Evolutionary conservation across 2,888 invertebrate species (phyloP).

Genomic region (Glyphotaelius pellucidus): DNA sequence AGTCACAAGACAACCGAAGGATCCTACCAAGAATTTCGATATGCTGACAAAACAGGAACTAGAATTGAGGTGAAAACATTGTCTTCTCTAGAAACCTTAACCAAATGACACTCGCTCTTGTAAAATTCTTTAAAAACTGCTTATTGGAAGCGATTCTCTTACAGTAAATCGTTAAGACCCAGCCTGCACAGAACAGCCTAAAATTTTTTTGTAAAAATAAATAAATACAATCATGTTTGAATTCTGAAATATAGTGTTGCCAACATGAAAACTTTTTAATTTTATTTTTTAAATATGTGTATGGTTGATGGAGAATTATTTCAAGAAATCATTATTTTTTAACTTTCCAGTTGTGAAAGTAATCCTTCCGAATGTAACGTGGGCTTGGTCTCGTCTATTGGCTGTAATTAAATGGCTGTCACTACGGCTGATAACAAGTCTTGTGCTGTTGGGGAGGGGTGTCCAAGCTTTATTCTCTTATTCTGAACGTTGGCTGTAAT

Average conservation of each 20-base stretch:
- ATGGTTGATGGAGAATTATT: neutral
- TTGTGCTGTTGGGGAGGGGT: conserved; percentile 22
- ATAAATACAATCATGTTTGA: neutral
- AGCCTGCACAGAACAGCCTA: neutral
- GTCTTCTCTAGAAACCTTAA: conserved; percentile 36
- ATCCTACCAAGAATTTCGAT: conserved; percentile 47
- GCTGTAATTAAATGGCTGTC: neutral
- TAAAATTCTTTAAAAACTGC: neutral
- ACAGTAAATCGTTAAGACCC: neutral
- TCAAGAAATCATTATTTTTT: neutral
- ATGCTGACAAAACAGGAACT: conserved; percentile 42
- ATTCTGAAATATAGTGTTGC: neutral
- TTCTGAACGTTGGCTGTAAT: conserved; percentile 9
- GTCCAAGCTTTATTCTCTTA: conserved; percentile 17
- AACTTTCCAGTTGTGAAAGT: neutral
- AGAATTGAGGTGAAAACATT: conserved; percentile 48
- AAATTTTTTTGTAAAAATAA: neutral
- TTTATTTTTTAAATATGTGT: neutral
- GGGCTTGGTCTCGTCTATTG: neutral
- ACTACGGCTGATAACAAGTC: neutral
- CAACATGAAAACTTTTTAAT: neutral
- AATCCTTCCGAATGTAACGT: neutral
- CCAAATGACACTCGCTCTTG: conserved; percentile 18
- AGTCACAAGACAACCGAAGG: conserved; percentile 41
- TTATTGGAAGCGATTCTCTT: neutral